Evolutionary conservation across 2,888 invertebrate species (phyloP).

Genomic region (Chaetogeoica ovagalla): DNA sequence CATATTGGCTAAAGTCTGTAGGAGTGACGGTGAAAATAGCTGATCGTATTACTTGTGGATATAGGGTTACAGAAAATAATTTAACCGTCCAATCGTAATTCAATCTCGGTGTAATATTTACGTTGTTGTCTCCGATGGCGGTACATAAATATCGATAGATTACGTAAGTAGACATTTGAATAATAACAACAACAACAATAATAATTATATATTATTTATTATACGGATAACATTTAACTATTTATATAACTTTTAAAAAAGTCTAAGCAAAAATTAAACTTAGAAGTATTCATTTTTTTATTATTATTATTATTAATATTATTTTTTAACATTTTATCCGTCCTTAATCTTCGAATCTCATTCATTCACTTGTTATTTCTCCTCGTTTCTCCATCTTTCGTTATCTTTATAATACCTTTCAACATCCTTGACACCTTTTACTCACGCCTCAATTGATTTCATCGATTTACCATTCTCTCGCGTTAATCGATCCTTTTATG

Average conservation of each 20-base stretch:
- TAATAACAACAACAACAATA: too few relatives aligned
- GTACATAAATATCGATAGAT: neutral
- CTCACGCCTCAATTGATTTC: constrained; percentile 16
- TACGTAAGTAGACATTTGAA: too few relatives aligned
- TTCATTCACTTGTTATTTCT: neutral
- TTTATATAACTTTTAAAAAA: too few relatives aligned
- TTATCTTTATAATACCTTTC: constrained; percentile 15
- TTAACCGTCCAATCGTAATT: constrained; percentile 34
- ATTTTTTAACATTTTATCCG: neutral
- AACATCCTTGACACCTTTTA: constrained; percentile 42
- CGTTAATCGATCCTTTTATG: constrained; percentile 36
- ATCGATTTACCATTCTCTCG: constrained; percentile 43
- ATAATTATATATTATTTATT: too few relatives aligned
- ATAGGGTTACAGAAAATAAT: constrained; percentile 40
- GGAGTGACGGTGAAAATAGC: constrained; percentile 17
- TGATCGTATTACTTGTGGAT: constrained; percentile 49
- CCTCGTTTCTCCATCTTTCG: neutral
- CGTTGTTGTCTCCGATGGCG: neutral
- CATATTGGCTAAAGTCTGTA: neutral
- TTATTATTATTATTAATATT: too few relatives aligned
- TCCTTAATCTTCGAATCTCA: neutral
- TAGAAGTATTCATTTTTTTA: too few relatives aligned
- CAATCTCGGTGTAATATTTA: constrained; percentile 20
- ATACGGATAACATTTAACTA: too few relatives aligned
- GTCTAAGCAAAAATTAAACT: too few relatives aligned